Evolutionary conservation across 2,113 vertebrate species (phyloP), one percentile per base, ranked within the genome.

Genomic region (Sakesphorus luctuosus): DNA sequence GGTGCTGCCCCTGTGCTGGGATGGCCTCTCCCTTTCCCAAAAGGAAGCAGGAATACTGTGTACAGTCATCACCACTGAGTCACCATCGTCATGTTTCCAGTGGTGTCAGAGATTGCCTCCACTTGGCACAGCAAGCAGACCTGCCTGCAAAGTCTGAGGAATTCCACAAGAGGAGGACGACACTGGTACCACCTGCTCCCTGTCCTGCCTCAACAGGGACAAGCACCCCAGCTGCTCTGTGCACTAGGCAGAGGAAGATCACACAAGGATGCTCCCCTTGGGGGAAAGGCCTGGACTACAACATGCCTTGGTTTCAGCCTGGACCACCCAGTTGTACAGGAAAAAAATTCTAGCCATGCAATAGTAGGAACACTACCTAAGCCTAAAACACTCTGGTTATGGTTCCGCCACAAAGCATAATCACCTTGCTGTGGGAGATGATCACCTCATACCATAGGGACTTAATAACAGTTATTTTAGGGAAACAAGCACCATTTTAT

Each of bases 101-200:
- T 0, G 11, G 36, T 7, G 36, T 52, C 61, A 87, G 61, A 74
- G 36, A 50, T 25, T 43, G 18, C 18, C 67, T 90, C 53, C 58
- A 61, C 71, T 61, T 40, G 0, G 1, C 0, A 0, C 53, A 85
- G 72, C 31, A 46, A 46, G 29, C 38, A 77, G 65, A 65, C 29
- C 50, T 49, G 43, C 43, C 56, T 50, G 43, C 0, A 6, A 73
- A 35, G 16, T 72, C 9, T 3, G 14, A 40, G 67, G 17, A 50
- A 73, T 46, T 63, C 24, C 4, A 2, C 0, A 1, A 63, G 49
- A 79, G 62, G 47, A 75, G 38, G 52, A 67, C n/a, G n/a, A 67
- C 29, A 66, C 40, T 2, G 1, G 46, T 6, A 28, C 2, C 10
- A 44, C 3, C 24, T 10, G 18, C 17, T 77, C 11, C 61, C 35